These are phyloP conservation scores for Peromyscus maniculatus DNA, from an alignment of 2,113 vertebrate genomes.

Conservation along the genomic window DNA sequence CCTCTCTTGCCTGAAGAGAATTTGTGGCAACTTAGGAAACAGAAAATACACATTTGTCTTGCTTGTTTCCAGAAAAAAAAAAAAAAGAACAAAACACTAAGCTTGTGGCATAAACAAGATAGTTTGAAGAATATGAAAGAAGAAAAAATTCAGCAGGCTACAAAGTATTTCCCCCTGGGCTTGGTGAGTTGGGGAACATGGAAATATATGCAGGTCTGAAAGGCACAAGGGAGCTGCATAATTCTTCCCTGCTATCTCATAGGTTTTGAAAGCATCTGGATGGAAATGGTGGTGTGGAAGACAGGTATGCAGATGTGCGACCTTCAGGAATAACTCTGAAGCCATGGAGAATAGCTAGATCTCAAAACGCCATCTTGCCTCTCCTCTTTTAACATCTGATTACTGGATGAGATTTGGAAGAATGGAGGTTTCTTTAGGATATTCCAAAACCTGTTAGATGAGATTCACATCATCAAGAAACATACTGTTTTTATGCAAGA, in stretches of 20 bases:
- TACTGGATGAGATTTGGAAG: background rate
- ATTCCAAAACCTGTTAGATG: background rate
- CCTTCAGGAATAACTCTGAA: background rate
- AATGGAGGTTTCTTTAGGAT: background rate
- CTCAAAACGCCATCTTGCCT: background rate
- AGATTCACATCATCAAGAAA: constrained; percentile 21
- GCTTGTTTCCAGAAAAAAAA: background rate
- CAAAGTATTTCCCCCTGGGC: background rate
- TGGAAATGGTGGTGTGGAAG: background rate
- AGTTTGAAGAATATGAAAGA: background rate
- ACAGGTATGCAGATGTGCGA: background rate
- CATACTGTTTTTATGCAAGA: background rate
- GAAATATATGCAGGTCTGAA: background rate
- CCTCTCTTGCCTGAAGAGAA: background rate
- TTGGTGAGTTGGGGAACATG: background rate
- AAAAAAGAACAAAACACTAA: background rate
- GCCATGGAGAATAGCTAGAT: background rate
- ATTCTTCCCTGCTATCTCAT: background rate
- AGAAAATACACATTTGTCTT: background rate
- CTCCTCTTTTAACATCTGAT: background rate
- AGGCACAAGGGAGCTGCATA: background rate
- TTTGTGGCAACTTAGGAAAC: background rate
- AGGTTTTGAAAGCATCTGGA: background rate
- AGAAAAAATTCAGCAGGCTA: background rate
- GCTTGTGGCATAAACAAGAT: background rate